Evolutionary conservation across 2,113 vertebrate genomes (phyloP), one percentile per base, ranked within the genome.

Genomic region (Petroica traversi): DNA sequence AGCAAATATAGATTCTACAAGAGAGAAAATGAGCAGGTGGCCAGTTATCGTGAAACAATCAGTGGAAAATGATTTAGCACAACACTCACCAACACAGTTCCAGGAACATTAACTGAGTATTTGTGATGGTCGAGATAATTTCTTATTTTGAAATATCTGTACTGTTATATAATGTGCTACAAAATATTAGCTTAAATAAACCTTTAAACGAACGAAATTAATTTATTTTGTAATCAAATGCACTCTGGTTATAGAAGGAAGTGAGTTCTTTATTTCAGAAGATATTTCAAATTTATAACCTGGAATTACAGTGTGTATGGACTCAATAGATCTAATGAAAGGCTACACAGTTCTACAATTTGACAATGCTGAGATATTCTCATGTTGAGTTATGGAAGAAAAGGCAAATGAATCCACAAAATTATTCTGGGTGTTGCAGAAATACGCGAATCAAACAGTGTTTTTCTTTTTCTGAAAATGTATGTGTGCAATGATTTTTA

Each of bases 231-330:
- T 45, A 95, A 81, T 68, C 14, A 76, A 84, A 64, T 14, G 5
- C 7, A 52, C 67, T 89, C 64, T 85, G 41, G 5, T 94, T 81
- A 43, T 73, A 77, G 20, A 64, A 68, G 8, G 41, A 92, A 97
- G 55, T 12, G 9, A 80, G 38, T 19, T 62, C 73, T 84, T 76
- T 88, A 87, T 91, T 96, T 96, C 29, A 43, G 74, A 95, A 81
- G 72, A 88, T 89, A 61, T 90, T 96, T 98, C 59, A 92, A 83
- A 96, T 88, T 91, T 91, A 92, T 88, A 93, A 68, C 23, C 52
- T 78, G 51, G 57, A 69, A 67, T 68, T 95, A 58, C 43, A 68
- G 63, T 57, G 61, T 75, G 58, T 76, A 69, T 43, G 64, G 62
- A 85, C 82, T 95, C 87, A 87, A 31, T 31, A 62, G 89, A 77